phyloP scores from a whole-genome alignment of 2,113 vertebrate species.

The Saccopteryx leptura region DNA sequence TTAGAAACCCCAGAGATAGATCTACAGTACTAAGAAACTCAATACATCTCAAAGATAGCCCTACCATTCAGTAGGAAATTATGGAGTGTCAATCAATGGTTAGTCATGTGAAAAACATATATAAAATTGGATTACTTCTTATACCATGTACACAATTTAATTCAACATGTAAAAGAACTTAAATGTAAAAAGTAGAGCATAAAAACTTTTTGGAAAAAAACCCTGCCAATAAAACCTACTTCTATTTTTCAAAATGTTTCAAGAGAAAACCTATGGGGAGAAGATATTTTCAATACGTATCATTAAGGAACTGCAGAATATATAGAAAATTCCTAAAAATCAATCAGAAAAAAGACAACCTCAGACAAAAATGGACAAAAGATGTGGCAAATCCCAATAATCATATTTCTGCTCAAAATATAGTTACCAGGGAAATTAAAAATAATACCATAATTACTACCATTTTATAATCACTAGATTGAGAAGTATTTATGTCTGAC shows the following conservation, averaged over 20 bases:
- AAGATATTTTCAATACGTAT: not conserved
- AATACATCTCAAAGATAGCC: not conserved
- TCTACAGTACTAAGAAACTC: not conserved
- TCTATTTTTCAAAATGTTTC: not conserved
- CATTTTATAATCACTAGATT: not conserved
- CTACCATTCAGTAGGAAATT: not conserved
- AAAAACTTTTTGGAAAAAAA: conserved; percentile 8
- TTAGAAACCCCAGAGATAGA: not conserved
- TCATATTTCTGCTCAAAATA: not conserved
- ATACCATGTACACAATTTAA: not conserved
- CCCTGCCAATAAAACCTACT: not conserved
- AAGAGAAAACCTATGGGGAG: not conserved
- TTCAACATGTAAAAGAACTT: not conserved
- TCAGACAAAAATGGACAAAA: not conserved
- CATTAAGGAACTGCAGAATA: not conserved
- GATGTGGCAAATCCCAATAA: not conserved
- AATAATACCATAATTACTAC: not conserved
- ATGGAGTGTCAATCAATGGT: not conserved
- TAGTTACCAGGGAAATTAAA: not conserved
- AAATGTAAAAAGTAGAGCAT: not conserved
- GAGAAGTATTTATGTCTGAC: not conserved
- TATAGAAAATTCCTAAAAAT: not conserved
- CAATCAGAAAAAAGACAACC: not conserved
- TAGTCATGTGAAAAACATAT: not conserved
- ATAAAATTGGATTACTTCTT: not conserved